phyloP scores from a whole-genome alignment of 2,113 vertebrate genomes.

The Pteruthius melanotis region DNA sequence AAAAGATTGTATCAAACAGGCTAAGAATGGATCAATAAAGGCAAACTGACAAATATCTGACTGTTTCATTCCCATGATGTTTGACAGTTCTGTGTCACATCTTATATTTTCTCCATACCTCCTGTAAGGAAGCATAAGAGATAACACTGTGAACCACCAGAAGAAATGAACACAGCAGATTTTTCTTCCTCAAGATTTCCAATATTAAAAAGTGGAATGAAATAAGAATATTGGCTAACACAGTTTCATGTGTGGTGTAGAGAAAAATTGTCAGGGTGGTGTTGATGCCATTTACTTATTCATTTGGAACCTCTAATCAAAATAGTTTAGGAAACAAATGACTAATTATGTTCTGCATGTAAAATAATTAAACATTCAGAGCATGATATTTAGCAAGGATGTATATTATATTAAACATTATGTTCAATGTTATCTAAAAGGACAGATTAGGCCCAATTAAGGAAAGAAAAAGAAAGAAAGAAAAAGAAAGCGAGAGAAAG shows the following conservation, averaged over 20 bases:
- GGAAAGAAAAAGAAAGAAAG: no score
- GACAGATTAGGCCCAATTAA: background rate
- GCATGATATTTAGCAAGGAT: background rate
- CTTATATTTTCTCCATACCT: background rate
- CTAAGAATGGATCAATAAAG: background rate
- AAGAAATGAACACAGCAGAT: background rate
- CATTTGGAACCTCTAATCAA: constrained; percentile 8
- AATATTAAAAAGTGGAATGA: background rate
- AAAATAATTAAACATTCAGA: constrained; percentile 44
- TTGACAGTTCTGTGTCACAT: background rate
- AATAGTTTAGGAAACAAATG: constrained; percentile 41
- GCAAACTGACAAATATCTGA: background rate
- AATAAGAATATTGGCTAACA: background rate
- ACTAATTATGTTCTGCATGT: constrained; percentile 10
- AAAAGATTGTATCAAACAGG: background rate
- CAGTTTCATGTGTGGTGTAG: background rate
- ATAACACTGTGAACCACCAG: background rate
- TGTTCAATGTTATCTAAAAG: background rate
- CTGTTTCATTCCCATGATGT: background rate
- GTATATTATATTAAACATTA: background rate
- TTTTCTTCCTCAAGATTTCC: background rate
- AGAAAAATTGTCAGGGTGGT: background rate
- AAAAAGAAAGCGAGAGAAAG: background rate
- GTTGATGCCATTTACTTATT: background rate
- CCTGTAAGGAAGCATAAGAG: background rate